Base-by-base conservation (phyloP, 53 echinoderm and acorn worm genomes). In the Patiria pectinifera region DNA sequence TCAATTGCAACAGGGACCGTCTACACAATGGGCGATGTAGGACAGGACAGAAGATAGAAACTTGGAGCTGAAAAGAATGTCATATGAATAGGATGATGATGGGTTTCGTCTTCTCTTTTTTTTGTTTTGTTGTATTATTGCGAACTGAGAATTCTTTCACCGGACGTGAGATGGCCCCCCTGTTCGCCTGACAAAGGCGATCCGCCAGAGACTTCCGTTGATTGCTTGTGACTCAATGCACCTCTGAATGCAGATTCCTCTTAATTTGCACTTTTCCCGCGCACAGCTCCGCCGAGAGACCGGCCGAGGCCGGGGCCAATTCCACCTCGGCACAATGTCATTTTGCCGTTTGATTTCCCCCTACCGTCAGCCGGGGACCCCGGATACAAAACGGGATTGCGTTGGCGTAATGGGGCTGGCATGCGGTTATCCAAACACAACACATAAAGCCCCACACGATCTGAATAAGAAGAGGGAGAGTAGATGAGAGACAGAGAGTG, bases 311-410 rank as follows among this genome's bases (percentile, higher is more conserved):
- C 74, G 16, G 70, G 85, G 85, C 66, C 59, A 66, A 85, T 85
- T 69, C 85, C 85, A 69, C 85, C 35, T 85, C 63, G 69, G 85
- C 85, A 69, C 85, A 85, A 85, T 85, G 85, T 85, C 85, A 85
- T 85, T 85, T 69, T 35, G 43, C 60, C 9, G 26, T 69, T 22
- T 70, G 85, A 69, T 35, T 85, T 66, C 70, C 85, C 53, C 45
- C 66, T 44, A 69, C 44, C 19, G 79, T 19, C 35, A 77, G 26
- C 10, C 35, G 79, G 86, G 71, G 45, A 69, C 71, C 71, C 49
- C 23, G 47, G 86, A 86, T 86, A 86, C 86, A 86, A 74, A 86
- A 86, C 86, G 74, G 79, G 86, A 86, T 86, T 86, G 86, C 74
- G 74, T 71, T 86, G 72, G 71, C 86, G 86, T 87, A 87, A 87